Base-by-base conservation (phyloP, 2,113 vertebrate species). In the Odontesthes bonariensis region DNA sequence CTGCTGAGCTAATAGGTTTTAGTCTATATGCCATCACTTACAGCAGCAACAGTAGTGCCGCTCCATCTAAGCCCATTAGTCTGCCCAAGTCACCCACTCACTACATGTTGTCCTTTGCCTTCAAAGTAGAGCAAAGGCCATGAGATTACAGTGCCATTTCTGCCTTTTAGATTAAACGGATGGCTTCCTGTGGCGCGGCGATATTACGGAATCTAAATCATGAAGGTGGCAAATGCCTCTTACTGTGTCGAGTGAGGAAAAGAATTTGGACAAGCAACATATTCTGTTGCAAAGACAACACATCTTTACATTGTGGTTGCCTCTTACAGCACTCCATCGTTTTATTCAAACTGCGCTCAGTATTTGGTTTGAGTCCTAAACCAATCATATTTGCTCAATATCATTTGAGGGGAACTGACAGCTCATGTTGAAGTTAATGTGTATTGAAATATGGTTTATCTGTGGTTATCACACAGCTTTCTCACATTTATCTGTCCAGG, bases 1-100 rank as follows among this genome's bases (percentile, higher is more conserved):
- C 67, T 55, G 32, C 56, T 14, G 16, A 61, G 78, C 64, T 74
- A 83, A 88, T 78, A 83, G 76, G 75, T 90, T 89, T n/a, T 68
- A 79, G 68, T 62, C 73, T 73, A 83, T 62, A 74, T 74, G 75
- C 56, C 74, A 79, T 75, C 63, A 27, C 68, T 86, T 55, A 62
- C 68, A 64, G 68, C 63, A 58, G 69, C 27, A 67, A 20, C 66
- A 77, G 82, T 23, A 62, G 73, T 40, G 42, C 72, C 14, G 77
- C 84, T 82, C 79, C 55, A 85, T 83, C 64, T 83, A 79, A 87
- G 76, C 75, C 88, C 83, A 91, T 89, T 89, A 90, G 76, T 49
- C 42, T 3, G 7, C 33, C 72, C 68, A 72, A 69, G 80, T 89
- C 89, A 64, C 85, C 67, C 81, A 20, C 61, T 78, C 79, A 81